These are phyloP conservation scores for Vimba vimba DNA, from an alignment of 2,113 vertebrate species.

Conservation along the genomic window DNA sequence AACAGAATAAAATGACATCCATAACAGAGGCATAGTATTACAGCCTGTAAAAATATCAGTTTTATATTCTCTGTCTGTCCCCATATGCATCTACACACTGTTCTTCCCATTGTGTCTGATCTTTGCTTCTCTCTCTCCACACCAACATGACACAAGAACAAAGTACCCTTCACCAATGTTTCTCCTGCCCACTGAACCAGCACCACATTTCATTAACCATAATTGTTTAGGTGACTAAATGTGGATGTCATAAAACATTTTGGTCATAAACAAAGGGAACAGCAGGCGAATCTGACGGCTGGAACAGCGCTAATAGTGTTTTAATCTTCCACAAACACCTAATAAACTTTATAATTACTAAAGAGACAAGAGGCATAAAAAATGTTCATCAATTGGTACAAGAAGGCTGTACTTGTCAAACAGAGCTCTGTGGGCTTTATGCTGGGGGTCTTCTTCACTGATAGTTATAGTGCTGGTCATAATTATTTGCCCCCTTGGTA, in stretches of 20 bases:
- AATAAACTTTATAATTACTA: conserved; percentile 76
- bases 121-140: background rate
- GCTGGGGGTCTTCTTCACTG: background rate
- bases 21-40: background rate
- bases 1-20: background rate
- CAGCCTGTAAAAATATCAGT: background rate
- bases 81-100: background rate
- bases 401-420: background rate
- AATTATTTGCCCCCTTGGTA: too few relatives aligned
- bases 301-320: conserved; percentile 72
- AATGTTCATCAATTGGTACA: conserved; percentile 60
- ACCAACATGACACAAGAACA: background rate
- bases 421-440: background rate
- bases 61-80: background rate
- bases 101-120: conserved; percentile 1
- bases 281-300: conserved; percentile 72
- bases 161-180: background rate
- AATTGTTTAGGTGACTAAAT: conserved; percentile 76
- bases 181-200: conserved; percentile 49
- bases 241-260: conserved; percentile 71
- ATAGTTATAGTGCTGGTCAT: background rate
- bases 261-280: conserved; percentile 77
- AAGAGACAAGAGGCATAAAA: conserved; percentile 66
- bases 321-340: conserved; percentile 76
- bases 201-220: conserved; percentile 72